Evolutionary conservation across 1,140 invertebrate species (phyloP).

Genomic region (Cydia splendana): DNA sequence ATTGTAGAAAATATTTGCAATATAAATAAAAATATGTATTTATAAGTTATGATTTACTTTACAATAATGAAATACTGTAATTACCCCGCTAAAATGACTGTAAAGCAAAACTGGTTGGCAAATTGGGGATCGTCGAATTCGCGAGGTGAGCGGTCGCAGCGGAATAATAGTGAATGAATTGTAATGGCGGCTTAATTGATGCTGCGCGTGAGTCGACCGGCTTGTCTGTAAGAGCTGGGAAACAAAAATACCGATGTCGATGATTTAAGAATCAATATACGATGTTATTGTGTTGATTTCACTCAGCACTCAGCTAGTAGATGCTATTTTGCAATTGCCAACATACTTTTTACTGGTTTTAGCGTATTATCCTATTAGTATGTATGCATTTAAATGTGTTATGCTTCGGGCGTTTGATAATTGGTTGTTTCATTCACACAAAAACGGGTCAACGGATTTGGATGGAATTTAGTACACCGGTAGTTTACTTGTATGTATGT

Average conservation of each 20-base stretch:
- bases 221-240: conserved; percentile 51
- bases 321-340: no score
- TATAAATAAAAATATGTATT: no score
- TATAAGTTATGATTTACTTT: background rate
- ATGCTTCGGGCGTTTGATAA: no score
- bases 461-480: no score
- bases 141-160: conserved; percentile 55
- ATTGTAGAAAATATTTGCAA: no score
- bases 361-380: no score
- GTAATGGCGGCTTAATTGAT: conserved; percentile 75
- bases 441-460: no score
- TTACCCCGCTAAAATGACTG: background rate
- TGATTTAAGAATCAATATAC: background rate
- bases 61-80: background rate
- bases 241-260: background rate
- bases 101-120: conserved; percentile 39
- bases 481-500: no score
- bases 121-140: conserved; percentile 51
- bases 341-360: no score
- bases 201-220: conserved; percentile 53
- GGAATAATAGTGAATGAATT: conserved; percentile 76
- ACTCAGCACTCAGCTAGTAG: no score
- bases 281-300: background rate
- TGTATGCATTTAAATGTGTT: no score
- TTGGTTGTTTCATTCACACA: no score